These are phyloP conservation scores for Alligator sinensis DNA, from an alignment of 2,113 vertebrate species.

Conservation along the genomic window DNA sequence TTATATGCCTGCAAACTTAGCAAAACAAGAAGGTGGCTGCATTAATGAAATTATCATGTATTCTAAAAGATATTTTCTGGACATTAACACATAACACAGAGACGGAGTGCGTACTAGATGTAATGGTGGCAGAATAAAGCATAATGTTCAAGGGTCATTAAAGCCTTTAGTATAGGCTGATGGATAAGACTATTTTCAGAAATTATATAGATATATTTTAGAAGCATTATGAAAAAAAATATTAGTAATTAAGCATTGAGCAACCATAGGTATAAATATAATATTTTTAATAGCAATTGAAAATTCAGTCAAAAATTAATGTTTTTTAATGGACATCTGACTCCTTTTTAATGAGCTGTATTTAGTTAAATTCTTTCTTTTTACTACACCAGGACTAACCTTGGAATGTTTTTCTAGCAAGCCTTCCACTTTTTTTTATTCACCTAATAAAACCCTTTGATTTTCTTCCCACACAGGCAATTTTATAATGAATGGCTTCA, in stretches of 20 bases:
- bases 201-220: slow-evolving; percentile 1
- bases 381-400: slow-evolving; percentile 15
- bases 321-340: slow-evolving; percentile 62
- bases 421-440: slow-evolving; percentile 62
- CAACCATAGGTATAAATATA: neutral
- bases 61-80: slow-evolving; percentile 6
- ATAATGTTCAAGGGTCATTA: neutral
- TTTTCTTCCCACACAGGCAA: slow-evolving; percentile 48
- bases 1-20: neutral
- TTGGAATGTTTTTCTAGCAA: slow-evolving; percentile 71
- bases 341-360: slow-evolving; percentile 53
- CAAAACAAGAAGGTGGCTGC: neutral
- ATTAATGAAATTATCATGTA: neutral
- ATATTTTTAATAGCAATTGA: slow-evolving; percentile 27
- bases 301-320: slow-evolving; percentile 53
- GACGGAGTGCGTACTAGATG: neutral
- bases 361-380: slow-evolving; percentile 69
- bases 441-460: slow-evolving; percentile 77
- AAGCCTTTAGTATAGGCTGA: neutral
- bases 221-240: neutral
- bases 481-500: slow-evolving; percentile 55
- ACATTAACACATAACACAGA: neutral
- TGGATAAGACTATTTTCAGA: neutral
- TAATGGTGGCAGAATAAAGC: neutral
- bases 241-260: neutral